These are phyloP conservation scores for Todiramphus saurophagus DNA, from an alignment of 2,113 vertebrate genomes.

Conservation along the genomic window DNA sequence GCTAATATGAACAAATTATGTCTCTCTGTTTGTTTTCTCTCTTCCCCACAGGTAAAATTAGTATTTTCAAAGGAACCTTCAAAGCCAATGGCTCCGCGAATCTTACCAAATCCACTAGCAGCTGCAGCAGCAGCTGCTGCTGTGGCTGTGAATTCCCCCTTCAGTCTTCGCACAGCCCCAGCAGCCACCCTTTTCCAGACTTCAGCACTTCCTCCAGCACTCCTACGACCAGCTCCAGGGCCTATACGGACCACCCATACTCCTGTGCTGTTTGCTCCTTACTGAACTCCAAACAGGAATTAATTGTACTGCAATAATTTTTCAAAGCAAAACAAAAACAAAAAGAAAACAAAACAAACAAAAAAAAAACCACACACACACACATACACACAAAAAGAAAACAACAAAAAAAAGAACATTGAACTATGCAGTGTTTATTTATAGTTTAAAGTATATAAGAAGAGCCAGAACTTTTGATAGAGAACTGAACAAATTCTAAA, in stretches of 20 bases:
- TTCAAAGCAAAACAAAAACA: conserved; percentile 68
- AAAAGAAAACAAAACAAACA: background rate
- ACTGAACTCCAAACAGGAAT: conserved; percentile 82
- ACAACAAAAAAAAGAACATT: conserved; percentile 77
- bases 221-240: conserved; percentile 92
- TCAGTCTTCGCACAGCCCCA: conserved; percentile 84
- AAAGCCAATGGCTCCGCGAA: conserved; percentile 83
- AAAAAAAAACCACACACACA: background rate
- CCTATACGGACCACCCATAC: conserved; percentile 95
- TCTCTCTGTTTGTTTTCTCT: conserved; percentile 30
- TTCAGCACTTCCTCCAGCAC: conserved; percentile 84
- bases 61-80: conserved; percentile 88
- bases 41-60: conserved; percentile 83
- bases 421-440: conserved; percentile 97
- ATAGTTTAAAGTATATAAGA: conserved; percentile 78
- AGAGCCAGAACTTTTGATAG: conserved; percentile 83
- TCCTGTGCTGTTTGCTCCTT: conserved; percentile 93
- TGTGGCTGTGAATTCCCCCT: conserved; percentile 83
- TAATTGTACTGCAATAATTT: conserved; percentile 91
- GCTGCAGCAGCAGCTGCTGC: conserved; percentile 84
- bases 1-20: background rate
- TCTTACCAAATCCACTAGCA: conserved; percentile 89
- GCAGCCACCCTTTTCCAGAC: conserved; percentile 89
- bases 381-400: background rate
- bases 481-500: conserved; percentile 73